Percentiles rank a stretch among this genome's conserved stretches.
These are phyloP conservation scores for Amphiprion percula DNA, from an alignment of 2,113 vertebrate species.

Conservation along the genomic window DNA sequence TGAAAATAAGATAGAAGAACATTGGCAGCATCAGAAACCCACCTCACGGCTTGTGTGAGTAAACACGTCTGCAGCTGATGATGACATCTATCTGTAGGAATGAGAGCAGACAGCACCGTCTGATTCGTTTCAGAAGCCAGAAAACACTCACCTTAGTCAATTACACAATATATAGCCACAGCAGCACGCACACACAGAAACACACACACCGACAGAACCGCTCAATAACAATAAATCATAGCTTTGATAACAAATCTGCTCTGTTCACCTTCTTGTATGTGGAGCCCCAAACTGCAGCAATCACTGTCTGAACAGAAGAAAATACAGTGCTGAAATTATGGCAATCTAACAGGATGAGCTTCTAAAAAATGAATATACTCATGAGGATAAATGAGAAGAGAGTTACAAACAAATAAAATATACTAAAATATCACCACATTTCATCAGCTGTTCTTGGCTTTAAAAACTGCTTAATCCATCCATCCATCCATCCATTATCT, in stretches of 20 bases:
- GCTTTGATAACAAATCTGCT: slow-evolving; percentile 34
- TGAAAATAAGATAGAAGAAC: neutral
- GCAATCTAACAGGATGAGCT: neutral
- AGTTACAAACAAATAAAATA: too few relatives aligned
- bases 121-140: slow-evolving; percentile 42
- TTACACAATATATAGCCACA: slow-evolving; percentile 25
- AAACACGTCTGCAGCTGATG: neutral
- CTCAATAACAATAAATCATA: slow-evolving; percentile 51
- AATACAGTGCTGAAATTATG: slow-evolving; percentile 12
- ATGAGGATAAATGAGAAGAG: too few relatives aligned
- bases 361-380: too few relatives aligned
- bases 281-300: slow-evolving; percentile 23
- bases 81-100: slow-evolving; percentile 40
- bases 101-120: slow-evolving; percentile 22
- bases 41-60: neutral
- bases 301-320: slow-evolving; percentile 27
- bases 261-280: slow-evolving; percentile 31
- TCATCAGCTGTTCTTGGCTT: too few relatives aligned
- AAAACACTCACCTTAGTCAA: slow-evolving; percentile 36
- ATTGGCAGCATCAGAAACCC: neutral
- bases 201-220: neutral
- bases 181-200: neutral
- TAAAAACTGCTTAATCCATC: too few relatives aligned
- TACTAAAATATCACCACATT: too few relatives aligned
- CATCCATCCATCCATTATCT: too few relatives aligned